A percentile compares a stretch with the other conserved stretches of the same genome.
These are phyloP conservation scores for Dendrolimus houi DNA, from an alignment of 2,888 invertebrate species.

Conservation along the genomic window DNA sequence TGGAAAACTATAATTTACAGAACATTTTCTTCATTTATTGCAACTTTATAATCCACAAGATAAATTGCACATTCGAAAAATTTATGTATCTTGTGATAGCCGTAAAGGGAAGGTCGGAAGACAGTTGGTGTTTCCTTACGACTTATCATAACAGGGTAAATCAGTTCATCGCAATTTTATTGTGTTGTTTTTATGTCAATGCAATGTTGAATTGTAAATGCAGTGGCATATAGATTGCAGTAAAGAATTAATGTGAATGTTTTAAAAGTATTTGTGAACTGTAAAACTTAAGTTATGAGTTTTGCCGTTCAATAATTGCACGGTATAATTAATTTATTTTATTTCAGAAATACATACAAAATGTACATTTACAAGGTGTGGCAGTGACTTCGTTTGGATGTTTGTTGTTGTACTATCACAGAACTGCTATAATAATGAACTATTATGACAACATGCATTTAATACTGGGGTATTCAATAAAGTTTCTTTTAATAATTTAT, in stretches of 20 bases:
- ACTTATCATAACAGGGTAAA: neutral
- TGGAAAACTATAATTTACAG: neutral
- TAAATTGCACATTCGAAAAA: constrained; percentile 24
- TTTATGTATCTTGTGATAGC: constrained; percentile 25
- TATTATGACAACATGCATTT: too few species aligned
- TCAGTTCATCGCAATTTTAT: neutral
- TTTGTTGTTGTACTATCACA: too few species aligned
- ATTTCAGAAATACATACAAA: too few species aligned
- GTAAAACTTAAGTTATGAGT: too few species aligned
- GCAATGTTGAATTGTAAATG: neutral
- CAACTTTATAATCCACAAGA: constrained; percentile 30
- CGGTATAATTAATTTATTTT: too few species aligned
- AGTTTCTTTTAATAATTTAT: too few species aligned
- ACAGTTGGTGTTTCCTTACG: neutral
- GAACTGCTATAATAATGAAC: too few species aligned
- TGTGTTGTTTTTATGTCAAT: constrained; percentile 5
- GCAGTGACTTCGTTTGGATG: too few species aligned
- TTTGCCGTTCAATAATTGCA: too few species aligned
- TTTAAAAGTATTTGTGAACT: neutral
- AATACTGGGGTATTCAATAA: too few species aligned
- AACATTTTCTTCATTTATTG: constrained; percentile 21
- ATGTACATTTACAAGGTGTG: too few species aligned
- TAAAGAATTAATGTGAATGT: neutral
- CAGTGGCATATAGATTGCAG: neutral
- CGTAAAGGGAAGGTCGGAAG: neutral